Evolutionary conservation across 2,888 invertebrate genomes (phyloP).

Genomic region (Morpho helenor): DNA sequence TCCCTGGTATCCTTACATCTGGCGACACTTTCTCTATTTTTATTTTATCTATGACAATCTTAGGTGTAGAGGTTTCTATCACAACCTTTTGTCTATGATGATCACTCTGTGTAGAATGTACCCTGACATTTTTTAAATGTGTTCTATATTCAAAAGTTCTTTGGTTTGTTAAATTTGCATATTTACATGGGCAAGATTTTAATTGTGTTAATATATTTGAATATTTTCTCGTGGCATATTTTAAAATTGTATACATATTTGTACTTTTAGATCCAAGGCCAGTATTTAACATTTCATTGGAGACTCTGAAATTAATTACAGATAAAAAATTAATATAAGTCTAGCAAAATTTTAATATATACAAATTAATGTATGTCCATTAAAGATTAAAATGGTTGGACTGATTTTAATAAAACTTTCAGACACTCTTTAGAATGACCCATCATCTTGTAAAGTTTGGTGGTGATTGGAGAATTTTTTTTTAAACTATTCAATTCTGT

Average conservation of each 20-base stretch:
- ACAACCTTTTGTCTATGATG: slow-evolving; percentile 67
- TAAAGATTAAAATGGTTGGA: too few relatives aligned
- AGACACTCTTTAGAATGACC: too few relatives aligned
- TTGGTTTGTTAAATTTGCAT: slow-evolving; percentile 9
- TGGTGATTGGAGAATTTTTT: too few relatives aligned
- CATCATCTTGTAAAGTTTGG: too few relatives aligned
- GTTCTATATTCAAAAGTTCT: slow-evolving; percentile 15
- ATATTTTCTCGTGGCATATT: slow-evolving; percentile 3
- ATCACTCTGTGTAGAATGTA: slow-evolving; percentile 62
- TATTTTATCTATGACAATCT: slow-evolving; percentile 54
- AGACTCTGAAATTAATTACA: background rate
- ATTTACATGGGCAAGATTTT: background rate
- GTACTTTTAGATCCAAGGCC: background rate
- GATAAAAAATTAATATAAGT: background rate
- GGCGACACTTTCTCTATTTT: slow-evolving; percentile 42
- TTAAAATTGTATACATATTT: background rate
- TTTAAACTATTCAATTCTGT: too few relatives aligned
- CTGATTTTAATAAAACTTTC: too few relatives aligned
- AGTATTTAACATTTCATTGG: background rate
- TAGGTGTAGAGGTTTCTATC: slow-evolving; percentile 58
- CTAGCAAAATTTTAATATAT: background rate
- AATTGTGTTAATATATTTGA: background rate
- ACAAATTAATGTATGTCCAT: too few relatives aligned
- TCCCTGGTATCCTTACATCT: slow-evolving; percentile 28
- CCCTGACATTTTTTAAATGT: slow-evolving; percentile 30